Conservation (phyloP, 1,140 invertebrate species). For the Pseudomyrmex flavicornis region DNA sequence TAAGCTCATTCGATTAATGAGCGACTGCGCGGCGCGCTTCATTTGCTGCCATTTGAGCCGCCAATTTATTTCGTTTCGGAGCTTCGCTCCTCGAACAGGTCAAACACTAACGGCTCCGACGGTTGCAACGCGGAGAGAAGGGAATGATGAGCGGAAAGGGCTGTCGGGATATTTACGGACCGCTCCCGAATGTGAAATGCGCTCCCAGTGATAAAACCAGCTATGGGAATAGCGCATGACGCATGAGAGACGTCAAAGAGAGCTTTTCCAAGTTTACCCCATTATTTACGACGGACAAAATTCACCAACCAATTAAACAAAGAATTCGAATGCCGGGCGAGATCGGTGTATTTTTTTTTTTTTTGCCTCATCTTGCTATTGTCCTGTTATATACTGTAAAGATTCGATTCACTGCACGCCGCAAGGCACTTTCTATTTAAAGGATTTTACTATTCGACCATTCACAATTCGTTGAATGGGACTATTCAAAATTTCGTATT, state of each 20-base stretch:
- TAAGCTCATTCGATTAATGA: conserved; percentile 78
- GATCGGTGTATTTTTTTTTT: background rate
- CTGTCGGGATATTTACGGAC: conserved; percentile 4
- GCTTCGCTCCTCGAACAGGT: conserved; percentile 11
- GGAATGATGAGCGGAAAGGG: background rate
- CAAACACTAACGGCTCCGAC: background rate
- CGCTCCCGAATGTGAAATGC: background rate
- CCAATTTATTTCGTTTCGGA: conserved; percentile 72
- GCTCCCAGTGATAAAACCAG: background rate
- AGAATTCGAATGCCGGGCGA: background rate
- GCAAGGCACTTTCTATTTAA: background rate
- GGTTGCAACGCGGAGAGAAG: background rate
- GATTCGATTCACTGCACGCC: background rate
- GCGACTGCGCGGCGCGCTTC: conserved; percentile 63
- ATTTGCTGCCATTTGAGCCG: conserved; percentile 64
- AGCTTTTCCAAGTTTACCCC: background rate
- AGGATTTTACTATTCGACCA: background rate
- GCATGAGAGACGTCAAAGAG: background rate
- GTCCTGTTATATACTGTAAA: background rate
- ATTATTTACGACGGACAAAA: conserved; percentile 5
- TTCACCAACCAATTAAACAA: background rate
- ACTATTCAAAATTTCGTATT: background rate
- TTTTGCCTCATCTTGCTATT: background rate
- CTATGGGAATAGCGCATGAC: background rate
- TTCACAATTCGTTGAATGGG: background rate